Evolutionary conservation across 92 coral and sea anemone genomes (phyloP).

Genomic region (Heliopora coerulea): DNA sequence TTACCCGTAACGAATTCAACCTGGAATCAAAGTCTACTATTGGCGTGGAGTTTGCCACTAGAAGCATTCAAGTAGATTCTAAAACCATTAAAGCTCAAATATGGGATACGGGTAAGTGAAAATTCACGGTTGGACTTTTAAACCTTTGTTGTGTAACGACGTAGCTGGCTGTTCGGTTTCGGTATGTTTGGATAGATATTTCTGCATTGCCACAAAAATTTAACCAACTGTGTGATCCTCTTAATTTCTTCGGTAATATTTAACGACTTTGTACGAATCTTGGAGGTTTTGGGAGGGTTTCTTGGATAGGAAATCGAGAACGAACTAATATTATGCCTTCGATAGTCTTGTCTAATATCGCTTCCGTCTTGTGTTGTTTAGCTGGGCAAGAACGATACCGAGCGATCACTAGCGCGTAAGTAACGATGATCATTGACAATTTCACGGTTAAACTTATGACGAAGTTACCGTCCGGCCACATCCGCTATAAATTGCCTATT

Average conservation of each 20-base stretch:
- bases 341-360: neutral
- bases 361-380: constrained; percentile 47
- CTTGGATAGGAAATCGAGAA: neutral
- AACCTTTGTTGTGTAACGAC: neutral
- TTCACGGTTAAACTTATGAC: no score
- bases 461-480: no score
- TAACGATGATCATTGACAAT: constrained; percentile 27
- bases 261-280: neutral
- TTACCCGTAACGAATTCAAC: constrained; percentile 98
- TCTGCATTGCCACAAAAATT: neutral
- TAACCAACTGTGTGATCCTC: neutral
- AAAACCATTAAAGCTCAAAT: constrained; percentile 99
- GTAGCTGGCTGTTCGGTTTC: neutral
- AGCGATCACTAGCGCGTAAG: constrained; percentile 99
- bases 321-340: neutral
- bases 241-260: neutral
- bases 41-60: constrained; percentile 98
- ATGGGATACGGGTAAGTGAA: constrained; percentile 95
- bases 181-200: neutral
- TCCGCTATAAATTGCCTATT: no score
- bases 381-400: constrained; percentile 99
- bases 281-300: neutral
- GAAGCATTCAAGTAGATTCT: constrained; percentile 97
- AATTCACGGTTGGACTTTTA: neutral
- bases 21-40: constrained; percentile 98